Evolutionary conservation across 1,140 invertebrate species (phyloP), one percentile per base, ranked within the genome.

Genomic region (Microvelia longipes): DNA sequence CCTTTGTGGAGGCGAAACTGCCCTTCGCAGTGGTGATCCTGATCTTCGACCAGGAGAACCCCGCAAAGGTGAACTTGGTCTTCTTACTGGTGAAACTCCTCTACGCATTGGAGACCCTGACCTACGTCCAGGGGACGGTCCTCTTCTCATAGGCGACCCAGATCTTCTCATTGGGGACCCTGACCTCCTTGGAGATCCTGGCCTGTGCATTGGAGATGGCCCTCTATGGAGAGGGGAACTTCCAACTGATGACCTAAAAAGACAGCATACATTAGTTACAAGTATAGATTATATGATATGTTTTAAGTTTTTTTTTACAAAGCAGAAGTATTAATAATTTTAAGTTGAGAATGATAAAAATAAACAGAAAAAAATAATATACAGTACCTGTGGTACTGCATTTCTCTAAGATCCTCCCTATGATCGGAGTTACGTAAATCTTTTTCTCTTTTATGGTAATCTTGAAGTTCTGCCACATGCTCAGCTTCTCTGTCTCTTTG

Each of bases 401-500:
- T 50, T 50, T 50, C 35, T 50, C 35, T 50, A 11, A 50, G 35
- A 19, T 50, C 35, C 35, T 50, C 35, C 19, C 35, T 50, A 50
- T 50, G 35, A 50, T 50, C 35, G 19, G 35, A 11, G 5, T 5
- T 11, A 50, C 35, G 35, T 19, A 50, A 11, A 5, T 50, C 35
- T 50, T 50, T 50, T 50, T 50, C 35, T 19, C 35, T 50, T 19
- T 50, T 50, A 19, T 50, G 35, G 19, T 50, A 50, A 11, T 50
- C 35, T 50, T 50, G 35, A 50, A 50, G 35, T 50, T 50, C 35
- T 50, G 35, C 35, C 35, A 11, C 5, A 19, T 24, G 35, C 68
- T 81, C 81, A 68, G 70, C 28, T 50, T 69, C 72, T 28, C 68
- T 66, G 11, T 63, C 80, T 69, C 77, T 74, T 72, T 79, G 80